Evolutionary conservation across 2,113 vertebrate genomes (phyloP), one percentile per base, ranked within the genome.

Genomic region (Stictonetta naevosa): DNA sequence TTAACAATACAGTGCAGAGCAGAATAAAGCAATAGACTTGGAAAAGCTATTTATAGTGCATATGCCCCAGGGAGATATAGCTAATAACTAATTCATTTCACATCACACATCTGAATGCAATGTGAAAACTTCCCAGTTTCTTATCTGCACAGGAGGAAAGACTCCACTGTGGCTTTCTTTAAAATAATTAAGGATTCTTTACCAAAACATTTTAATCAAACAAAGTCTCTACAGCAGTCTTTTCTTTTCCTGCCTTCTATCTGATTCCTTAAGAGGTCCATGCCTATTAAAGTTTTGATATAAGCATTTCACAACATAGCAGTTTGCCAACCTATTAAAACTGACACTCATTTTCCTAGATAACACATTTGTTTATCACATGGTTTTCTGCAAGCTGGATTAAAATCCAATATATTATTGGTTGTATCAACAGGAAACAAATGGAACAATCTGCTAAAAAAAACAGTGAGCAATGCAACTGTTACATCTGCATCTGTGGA

Each of bases 1-100:
- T 31, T 84, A 67, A 86, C 26, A 92, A 50, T 21, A 84, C 31
- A 69, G 18, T 7, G 9, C 48, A 87, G 80, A 91, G n/a, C 40
- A 87, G 83, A 88, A 91, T 89, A 82, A 96, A 95, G 92, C 74
- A 62, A 82, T 36, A 92, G 73, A 73, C 66, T 62, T 73, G 53
- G 44, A 91, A 93, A 94, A 96, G 88, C 90, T 96, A 97, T 95
- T 96, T 93, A 96, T 96, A 96, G 90, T 58, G 40, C 83, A 31
- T 31, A 66, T 95, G 90, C 66, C 91, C 86, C 52, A 73, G 63
- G 77, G 92, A 93, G 80, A 84, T 79, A 91, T 0, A 76, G 66
- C 40, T 92, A 94, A 96, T 96, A 96, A 96, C 40, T 62, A 95
- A 95, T 94, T 97, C 95, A 94, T 94, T 95, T 90, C 73, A 82